Evolutionary conservation across 1,140 invertebrate species (phyloP).

Genomic region (Mycetomoellerius zeteki): DNA sequence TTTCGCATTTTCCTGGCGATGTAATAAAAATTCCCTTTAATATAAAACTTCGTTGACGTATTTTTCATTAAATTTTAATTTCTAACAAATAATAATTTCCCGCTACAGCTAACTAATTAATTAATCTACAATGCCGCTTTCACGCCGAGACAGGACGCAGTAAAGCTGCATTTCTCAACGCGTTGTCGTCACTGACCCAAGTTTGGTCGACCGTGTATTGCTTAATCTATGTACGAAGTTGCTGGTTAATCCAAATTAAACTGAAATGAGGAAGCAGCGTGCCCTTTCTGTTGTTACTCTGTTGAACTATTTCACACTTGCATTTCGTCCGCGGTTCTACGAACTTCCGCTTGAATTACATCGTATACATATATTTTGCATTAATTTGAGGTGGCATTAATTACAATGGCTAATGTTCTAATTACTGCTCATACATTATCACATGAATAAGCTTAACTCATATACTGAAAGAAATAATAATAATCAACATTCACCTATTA

Average conservation of each 20-base stretch:
- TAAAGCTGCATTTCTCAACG: constrained; percentile 28
- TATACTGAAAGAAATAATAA: not conserved
- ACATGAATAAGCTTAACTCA: not conserved
- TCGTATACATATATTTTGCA: not conserved
- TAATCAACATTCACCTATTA: not conserved
- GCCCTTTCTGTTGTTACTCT: not conserved
- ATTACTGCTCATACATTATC: not conserved
- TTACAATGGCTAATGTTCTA: not conserved
- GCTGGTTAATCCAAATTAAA: constrained; percentile 58
- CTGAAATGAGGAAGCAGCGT: constrained; percentile 11
- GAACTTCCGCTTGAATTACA: constrained; percentile 8
- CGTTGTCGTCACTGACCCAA: constrained; percentile 23
- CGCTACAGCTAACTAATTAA: constrained; percentile 12
- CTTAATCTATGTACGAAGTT: constrained; percentile 46
- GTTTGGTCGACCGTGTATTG: constrained; percentile 52
- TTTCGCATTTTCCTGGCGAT: constrained; percentile 3
- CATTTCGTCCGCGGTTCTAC: not conserved
- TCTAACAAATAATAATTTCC: not conserved
- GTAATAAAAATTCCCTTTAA: not conserved
- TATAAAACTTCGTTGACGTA: not conserved
- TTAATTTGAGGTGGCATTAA: constrained; percentile 16
- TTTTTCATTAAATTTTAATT: constrained; percentile 33
- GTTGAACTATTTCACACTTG: constrained; percentile 2
- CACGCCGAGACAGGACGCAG: not conserved
- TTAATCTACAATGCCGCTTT: constrained; percentile 24